These are phyloP conservation scores for Helicoverpa zea DNA, from an alignment of 1,140 invertebrate species.

Conservation along the genomic window DNA sequence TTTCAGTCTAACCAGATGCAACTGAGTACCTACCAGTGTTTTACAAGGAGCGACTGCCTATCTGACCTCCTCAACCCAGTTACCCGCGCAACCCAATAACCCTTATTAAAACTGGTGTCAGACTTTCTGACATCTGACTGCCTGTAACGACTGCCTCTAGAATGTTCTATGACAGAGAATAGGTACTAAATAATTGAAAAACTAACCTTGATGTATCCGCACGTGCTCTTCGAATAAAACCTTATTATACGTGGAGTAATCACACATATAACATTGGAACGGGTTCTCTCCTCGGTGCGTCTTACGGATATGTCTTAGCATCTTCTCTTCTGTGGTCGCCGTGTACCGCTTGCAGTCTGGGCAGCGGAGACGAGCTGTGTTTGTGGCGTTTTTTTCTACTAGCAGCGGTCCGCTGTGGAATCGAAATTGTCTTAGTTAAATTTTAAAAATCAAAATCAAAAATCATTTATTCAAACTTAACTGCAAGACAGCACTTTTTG, in stretches of 20 bases:
- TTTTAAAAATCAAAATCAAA: too few relatives aligned
- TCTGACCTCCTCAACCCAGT: too few relatives aligned
- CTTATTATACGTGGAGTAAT: conserved; percentile 77
- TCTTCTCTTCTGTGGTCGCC: conserved; percentile 67
- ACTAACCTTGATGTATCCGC: conserved; percentile 67
- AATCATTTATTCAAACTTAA: too few relatives aligned
- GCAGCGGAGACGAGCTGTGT: conserved; percentile 55
- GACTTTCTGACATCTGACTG: too few relatives aligned
- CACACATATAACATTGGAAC: conserved; percentile 77
- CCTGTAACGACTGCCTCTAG: too few relatives aligned
- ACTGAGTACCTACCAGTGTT: too few relatives aligned
- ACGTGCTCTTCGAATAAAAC: conserved; percentile 74
- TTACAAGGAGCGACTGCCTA: too few relatives aligned
- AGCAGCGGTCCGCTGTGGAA: background rate
- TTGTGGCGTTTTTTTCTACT: background rate
- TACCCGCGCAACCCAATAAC: too few relatives aligned
- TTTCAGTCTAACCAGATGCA: too few relatives aligned
- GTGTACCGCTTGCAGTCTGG: conserved; percentile 69
- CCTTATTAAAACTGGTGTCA: too few relatives aligned
- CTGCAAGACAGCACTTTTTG: too few relatives aligned
- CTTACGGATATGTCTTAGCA: conserved; percentile 71
- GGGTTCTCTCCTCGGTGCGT: conserved; percentile 75
- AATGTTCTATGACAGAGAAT: too few relatives aligned
- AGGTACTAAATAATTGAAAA: background rate
- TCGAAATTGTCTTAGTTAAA: background rate